Percentiles rank a stretch among this genome's conserved stretches.
phyloP scores from a whole-genome alignment of 2,888 invertebrate genomes.

The Chrysodeixis includens region DNA sequence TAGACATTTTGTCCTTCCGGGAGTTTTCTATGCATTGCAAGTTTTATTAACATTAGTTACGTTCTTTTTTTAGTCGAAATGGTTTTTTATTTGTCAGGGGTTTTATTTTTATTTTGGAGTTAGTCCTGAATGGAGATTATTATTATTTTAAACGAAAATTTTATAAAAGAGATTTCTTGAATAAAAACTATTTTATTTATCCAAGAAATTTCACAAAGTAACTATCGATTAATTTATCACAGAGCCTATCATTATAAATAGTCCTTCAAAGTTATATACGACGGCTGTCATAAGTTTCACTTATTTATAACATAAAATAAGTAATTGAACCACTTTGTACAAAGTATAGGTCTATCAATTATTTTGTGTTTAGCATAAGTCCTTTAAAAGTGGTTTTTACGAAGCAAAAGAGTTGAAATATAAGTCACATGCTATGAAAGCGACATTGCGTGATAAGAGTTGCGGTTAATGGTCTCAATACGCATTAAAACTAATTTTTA shows the following conservation, averaged over 20 bases:
- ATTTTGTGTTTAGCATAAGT: slow-evolving; percentile 1
- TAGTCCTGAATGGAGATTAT: too few species aligned
- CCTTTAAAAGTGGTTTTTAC: slow-evolving; percentile 12
- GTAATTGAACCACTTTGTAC: neutral
- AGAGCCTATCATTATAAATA: neutral
- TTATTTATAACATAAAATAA: neutral
- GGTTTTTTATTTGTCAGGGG: neutral
- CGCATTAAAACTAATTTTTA: slow-evolving; percentile 73
- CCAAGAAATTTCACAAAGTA: neutral
- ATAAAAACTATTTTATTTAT: neutral
- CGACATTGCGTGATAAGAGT: slow-evolving; percentile 62
- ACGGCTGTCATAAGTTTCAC: neutral
- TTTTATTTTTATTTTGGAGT: neutral
- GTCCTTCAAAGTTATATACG: slow-evolving; percentile 1
- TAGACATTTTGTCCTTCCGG: slow-evolving; percentile 9
- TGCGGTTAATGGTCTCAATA: slow-evolving; percentile 70
- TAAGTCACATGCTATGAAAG: slow-evolving; percentile 60
- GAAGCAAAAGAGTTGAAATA: slow-evolving; percentile 56
- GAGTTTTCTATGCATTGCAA: neutral
- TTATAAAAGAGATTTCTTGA: neutral
- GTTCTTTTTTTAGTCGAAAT: neutral
- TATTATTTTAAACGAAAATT: neutral
- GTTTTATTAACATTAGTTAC: neutral
- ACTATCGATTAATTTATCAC: neutral
- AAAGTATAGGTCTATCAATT: neutral